Conservation (phyloP, 37 sponge, comb jelly and placozoan genomes). For the Diacarnus erythraeanus region DNA sequence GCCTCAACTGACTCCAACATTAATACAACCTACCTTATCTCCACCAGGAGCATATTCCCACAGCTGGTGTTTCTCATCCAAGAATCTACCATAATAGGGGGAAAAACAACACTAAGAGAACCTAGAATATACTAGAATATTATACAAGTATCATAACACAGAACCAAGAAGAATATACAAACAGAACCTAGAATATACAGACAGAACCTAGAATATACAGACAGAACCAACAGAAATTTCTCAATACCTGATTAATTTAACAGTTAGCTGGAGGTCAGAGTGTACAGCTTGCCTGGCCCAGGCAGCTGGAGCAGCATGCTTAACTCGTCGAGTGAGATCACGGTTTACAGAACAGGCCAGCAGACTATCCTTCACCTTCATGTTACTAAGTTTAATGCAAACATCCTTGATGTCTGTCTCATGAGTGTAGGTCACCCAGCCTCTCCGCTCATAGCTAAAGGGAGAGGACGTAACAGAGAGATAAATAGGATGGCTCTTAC, state of each 20-base stretch:
- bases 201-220: too few relatives aligned
- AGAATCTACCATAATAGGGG: not conserved
- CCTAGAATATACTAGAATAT: too few relatives aligned
- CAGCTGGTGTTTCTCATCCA: constrained; percentile 68
- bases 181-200: too few relatives aligned
- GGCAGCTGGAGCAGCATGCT: constrained; percentile 38
- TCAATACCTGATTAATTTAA: constrained; percentile 54
- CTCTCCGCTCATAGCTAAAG: constrained; percentile 82
- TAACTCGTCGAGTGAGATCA: constrained; percentile 83
- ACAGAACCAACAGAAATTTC: too few relatives aligned
- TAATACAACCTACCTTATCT: constrained; percentile 1
- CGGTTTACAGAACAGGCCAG: constrained; percentile 83
- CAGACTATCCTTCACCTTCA: constrained; percentile 40
- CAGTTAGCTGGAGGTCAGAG: constrained; percentile 57
- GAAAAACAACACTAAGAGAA: too few relatives aligned
- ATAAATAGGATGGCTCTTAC: constrained; percentile 28
- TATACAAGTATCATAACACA: not conserved
- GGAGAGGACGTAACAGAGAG: not conserved
- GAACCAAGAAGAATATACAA: not conserved
- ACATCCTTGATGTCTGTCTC: constrained; percentile 78
- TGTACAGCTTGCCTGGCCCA: constrained; percentile 55
- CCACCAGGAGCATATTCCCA: constrained; percentile 57
- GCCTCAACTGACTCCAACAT: not conserved
- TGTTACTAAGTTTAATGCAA: constrained; percentile 49
- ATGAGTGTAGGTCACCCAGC: constrained; percentile 87